phyloP scores from a whole-genome alignment of 2,797 vertebrate genomes.

The Ispidina picta region DNA sequence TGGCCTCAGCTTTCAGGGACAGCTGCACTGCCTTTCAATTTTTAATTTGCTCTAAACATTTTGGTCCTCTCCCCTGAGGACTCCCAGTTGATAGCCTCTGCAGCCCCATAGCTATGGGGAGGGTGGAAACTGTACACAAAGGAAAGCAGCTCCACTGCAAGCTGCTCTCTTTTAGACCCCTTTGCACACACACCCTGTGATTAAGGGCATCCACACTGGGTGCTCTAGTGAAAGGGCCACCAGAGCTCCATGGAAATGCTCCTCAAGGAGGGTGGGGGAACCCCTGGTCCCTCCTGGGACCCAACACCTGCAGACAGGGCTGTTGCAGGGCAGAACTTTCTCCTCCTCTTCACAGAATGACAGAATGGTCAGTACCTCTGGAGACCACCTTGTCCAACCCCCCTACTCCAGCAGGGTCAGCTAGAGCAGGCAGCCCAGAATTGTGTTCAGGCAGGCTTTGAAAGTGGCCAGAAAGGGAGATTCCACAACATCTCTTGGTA shows the following conservation, averaged over 20 bases:
- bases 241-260: neutral
- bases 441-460: too few relatives aligned
- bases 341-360: neutral
- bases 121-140: neutral
- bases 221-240: neutral
- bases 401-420: neutral
- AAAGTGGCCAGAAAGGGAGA: neutral
- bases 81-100: neutral
- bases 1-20: slow-evolving; percentile 11
- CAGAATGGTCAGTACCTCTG: neutral
- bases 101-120: neutral
- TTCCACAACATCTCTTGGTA: neutral
- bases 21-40: neutral
- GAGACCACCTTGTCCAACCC: neutral
- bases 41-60: slow-evolving; percentile 61
- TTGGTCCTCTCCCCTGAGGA: neutral
- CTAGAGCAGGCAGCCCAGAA: neutral
- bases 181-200: fast-evolving
- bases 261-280: neutral
- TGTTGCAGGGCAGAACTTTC: neutral
- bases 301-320: neutral
- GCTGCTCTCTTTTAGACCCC: neutral
- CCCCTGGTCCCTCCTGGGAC: too few relatives aligned
- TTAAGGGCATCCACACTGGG: fast-evolving
- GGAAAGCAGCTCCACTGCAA: neutral